Evolutionary conservation across 2,797 vertebrate species (phyloP), one percentile per base, ranked within the genome.

Genomic region (Sardinella longiceps): DNA sequence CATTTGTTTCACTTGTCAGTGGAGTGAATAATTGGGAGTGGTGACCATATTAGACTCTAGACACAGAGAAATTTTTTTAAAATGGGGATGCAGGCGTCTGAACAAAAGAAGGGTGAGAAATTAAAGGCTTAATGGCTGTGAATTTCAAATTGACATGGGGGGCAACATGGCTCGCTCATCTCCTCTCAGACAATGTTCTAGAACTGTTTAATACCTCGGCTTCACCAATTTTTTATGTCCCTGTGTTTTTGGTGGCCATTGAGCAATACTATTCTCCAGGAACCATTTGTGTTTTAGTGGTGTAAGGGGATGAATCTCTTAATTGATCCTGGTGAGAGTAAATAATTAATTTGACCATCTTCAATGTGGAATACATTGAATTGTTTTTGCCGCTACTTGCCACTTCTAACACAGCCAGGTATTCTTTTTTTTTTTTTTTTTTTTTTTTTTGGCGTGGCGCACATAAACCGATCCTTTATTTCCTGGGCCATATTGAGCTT

Each of bases 41-140:
- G 94, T 95, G 95, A 96, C 95, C 94, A 95, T 95, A 95, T 95
- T 95, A 95, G 93, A 94, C 94, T 92, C 91, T 95, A 95, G 93
- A 94, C 94, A 93, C 91, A 92, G 90, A 94, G 91, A 92, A 92
- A 92, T 94, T 94, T 90, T 89, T 90, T 92, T 51, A 93, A 95
- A 92, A 92, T 94, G 94, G 83, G 89, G 93, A 92, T 92, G 89
- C 89, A 88, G 92, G 89, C 90, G 89, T 91, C 94, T 95, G 96
- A 96, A 97, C 90, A 93, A 95, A 95, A 92, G 92, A 91, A 88
- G 53, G 86, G 96, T 96, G 92, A 95, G 95, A 97, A 98, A 98
- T 97, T 96, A 97, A 97, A 97, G 96, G 96, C 97, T 96, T 97
- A 97, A 96, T 97, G 96, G 97, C 95, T 94, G 96, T 94, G 93